Conservation (phyloP, 2,113 vertebrate species). For the Brachypodius melanocephalos region DNA sequence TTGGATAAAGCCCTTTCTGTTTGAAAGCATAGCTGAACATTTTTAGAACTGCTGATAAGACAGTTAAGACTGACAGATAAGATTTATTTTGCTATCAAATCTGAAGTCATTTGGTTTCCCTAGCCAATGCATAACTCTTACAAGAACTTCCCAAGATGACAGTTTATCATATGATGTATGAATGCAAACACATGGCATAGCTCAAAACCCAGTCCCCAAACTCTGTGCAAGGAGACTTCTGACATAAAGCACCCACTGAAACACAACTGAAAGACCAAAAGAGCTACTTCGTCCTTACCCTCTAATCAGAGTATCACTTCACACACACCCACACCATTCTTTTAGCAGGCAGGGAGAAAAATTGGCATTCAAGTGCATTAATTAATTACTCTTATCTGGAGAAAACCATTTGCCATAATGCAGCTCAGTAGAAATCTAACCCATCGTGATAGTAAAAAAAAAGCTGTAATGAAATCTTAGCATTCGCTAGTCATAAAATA, state of each 20-base stretch:
- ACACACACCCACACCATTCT: background rate
- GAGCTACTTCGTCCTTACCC: background rate
- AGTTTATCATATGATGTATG: background rate
- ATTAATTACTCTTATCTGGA: background rate
- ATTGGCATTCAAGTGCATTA: background rate
- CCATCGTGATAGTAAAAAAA: fast-evolving
- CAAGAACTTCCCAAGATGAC: background rate
- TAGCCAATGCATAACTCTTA: background rate
- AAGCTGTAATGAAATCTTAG: background rate
- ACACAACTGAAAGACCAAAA: background rate
- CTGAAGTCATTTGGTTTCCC: background rate
- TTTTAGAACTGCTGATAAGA: background rate
- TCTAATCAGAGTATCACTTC: background rate
- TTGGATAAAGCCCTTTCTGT: background rate
- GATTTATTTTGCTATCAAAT: background rate
- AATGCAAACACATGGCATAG: fast-evolving
- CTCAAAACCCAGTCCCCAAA: background rate
- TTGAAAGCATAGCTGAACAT: background rate
- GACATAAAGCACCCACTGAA: background rate
- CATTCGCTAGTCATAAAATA: background rate
- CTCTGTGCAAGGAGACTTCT: fast-evolving
- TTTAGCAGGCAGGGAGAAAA: background rate
- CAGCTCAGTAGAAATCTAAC: background rate
- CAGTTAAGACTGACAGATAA: too few species aligned
- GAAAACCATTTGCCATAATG: background rate